Base-by-base conservation (phyloP, 2,113 vertebrate species). In the Antigone vipio region DNA sequence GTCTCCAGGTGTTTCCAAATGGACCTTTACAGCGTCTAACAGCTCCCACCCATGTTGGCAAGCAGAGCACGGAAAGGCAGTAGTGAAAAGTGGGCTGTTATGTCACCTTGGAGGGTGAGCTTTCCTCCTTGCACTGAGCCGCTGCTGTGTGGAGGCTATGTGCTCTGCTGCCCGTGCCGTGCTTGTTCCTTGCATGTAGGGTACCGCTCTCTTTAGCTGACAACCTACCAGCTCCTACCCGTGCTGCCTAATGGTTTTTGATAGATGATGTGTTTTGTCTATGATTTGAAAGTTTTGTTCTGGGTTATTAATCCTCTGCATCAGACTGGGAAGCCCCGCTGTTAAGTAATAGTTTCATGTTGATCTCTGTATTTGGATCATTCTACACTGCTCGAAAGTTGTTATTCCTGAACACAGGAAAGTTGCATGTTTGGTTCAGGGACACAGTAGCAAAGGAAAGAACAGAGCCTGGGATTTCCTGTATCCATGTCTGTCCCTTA, bases 1-100 rank as follows among this genome's bases (percentile, higher is more conserved):
- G 66, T 93, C 74, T 92, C 95, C 91, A 93, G 87, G 89, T 95
- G 93, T 95, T 97, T 89, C 91, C 87, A 97, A 91, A 79, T 15
- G 84, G 58, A 53, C 74, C 71, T 76, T 91, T 83, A 35, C 62
- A 56, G 80, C 52, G 74, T 68, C 76, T 95, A 79, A 87, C 71
- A 73, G 89, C 74, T 97, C 83, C 86, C 89, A 76, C 81, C 89
- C 92, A 23, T 91, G 83, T 20, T 89, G 92, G 92, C 97, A 92
- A 81, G 69, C 2, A 0, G 60, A 74, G 73, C 88, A 89, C 63
- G 56, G 92, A 84, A 56, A 79, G 79, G 83, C 68, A 66, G 76
- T 96, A 66, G 76, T 96, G 94, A 92, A 79, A 92, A 93, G 83
- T 53, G 32, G 67, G 69, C 94, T 88, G 76, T 64, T 89, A 55